phyloP scores from a whole-genome alignment of 1,140 invertebrate species.

The Onthophagus taurus region DNA sequence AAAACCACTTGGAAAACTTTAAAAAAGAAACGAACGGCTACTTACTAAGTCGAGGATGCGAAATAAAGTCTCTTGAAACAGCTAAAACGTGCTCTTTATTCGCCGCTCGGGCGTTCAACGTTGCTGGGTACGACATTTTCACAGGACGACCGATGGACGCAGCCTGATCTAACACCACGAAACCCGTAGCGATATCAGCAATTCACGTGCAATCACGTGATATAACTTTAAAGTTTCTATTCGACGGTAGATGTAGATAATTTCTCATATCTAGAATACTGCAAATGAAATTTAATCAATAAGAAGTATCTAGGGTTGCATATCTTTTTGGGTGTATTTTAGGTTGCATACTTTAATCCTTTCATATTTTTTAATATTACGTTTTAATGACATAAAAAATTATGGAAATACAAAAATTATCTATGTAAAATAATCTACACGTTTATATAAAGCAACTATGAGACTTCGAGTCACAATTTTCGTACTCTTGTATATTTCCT shows the following conservation, averaged over 20 bases:
- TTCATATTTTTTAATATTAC: too few relatives aligned
- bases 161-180: conserved; percentile 20
- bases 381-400: too few relatives aligned
- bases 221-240: background rate
- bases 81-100: conserved; percentile 77
- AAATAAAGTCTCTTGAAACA: conserved; percentile 92
- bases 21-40: conserved; percentile 33
- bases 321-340: too few relatives aligned
- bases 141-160: conserved; percentile 17
- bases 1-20: background rate
- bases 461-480: conserved; percentile 14
- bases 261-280: too few relatives aligned
- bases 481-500: conserved; percentile 16
- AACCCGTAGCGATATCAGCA: conserved; percentile 17
- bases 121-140: conserved; percentile 36
- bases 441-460: conserved; percentile 14
- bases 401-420: too few relatives aligned
- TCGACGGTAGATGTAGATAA: too few relatives aligned
- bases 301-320: too few relatives aligned
- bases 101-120: conserved; percentile 46
- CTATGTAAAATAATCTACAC: conserved; percentile 1
- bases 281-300: too few relatives aligned
- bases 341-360: too few relatives aligned
- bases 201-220: conserved; percentile 48
- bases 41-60: conserved; percentile 95